Percentiles rank a stretch among this genome's conserved stretches.
These are phyloP conservation scores for Gymnorhina tibicen DNA, from an alignment of 2,113 vertebrate species.

Conservation along the genomic window DNA sequence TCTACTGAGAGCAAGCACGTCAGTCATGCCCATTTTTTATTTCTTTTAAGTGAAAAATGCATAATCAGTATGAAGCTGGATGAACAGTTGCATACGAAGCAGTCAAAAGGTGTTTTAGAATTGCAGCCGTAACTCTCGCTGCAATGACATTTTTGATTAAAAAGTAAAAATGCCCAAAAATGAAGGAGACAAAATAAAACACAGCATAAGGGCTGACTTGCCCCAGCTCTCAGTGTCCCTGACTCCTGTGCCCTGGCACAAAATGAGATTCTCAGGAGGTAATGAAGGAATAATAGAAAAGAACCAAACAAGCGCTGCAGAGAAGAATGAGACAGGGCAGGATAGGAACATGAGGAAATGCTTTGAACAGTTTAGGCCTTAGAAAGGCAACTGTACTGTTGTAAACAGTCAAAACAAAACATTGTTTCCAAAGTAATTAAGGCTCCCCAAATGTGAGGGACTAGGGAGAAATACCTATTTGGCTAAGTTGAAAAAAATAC, in stretches of 20 bases:
- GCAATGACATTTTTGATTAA: slow-evolving; percentile 13
- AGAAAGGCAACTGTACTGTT: not conserved
- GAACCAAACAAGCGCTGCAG: not conserved
- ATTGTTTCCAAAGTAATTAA: slow-evolving; percentile 54
- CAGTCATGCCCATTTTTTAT: not conserved
- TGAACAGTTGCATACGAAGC: not conserved
- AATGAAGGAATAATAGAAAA: not conserved
- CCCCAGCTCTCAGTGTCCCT: not conserved
- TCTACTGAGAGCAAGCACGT: not conserved
- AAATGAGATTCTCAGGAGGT: slow-evolving; percentile 10
- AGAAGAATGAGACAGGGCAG: not conserved
- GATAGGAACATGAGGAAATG: not conserved
- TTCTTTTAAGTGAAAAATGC: slow-evolving; percentile 8
- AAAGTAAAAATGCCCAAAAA: slow-evolving; percentile 25
- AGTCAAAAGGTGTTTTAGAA: slow-evolving; percentile 21
- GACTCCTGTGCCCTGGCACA: not conserved
- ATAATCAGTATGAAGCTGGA: not conserved
- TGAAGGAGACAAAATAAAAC: slow-evolving; percentile 20
- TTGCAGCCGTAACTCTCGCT: not conserved
- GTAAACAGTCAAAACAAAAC: slow-evolving; percentile 17
- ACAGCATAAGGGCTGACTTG: not conserved
- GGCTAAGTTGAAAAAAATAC: slow-evolving; percentile 41
- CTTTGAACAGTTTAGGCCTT: not conserved
- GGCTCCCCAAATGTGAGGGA: slow-evolving; percentile 17
- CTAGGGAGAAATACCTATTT: slow-evolving; percentile 48